Evolutionary conservation across 2,888 invertebrate species (phyloP), one percentile per base, ranked within the genome.

Genomic region (Drosophila siamana): DNA sequence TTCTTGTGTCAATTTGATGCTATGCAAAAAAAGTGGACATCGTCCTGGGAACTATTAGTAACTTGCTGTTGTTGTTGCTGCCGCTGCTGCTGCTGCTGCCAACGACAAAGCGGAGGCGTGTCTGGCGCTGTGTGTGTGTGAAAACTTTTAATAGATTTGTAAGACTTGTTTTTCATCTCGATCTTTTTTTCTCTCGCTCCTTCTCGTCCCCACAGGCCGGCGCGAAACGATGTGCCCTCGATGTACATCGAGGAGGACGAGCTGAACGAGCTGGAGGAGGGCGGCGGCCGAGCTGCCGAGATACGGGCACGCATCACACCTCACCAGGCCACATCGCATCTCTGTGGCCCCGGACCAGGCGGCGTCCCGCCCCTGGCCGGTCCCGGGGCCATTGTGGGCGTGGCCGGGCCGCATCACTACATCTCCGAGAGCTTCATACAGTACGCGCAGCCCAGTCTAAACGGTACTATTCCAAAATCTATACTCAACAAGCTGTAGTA

Each of bases 231-330:
- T 87, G 92, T 92, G 33, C 92, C 92, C 76, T 92, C 92, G 40
- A 92, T 92, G 92, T 92, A 92, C 71, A 92, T 92, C 67, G 92
- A 92, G 76, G 92, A 92, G 80, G 92, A 92, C 54, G 92, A 91
- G 67, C 87, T 91, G 65, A 90, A 91, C 67, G 91, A 92, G 54
- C 91, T 92, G 59, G 92, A 92, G 72, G 91, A 90, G 68, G 89
- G 90, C 50, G 86, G 89, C 52, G 89, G 89, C 2, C 78, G 90
- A 6, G 86, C 91, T 0, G 91, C 91, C 0, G 90, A 90, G 51
- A 90, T 90, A 38, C 84, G 91, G 11, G 63, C 90, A 24, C 88
- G 90, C 7, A 76, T 83, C 4, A 82, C 89, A 24, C 90, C 91
- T 1, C 33, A 33, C 4, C 33, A 33, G 33, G 75, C 86, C 46